These are phyloP conservation scores for Trichopria drosophilae DNA, from an alignment of 2,888 invertebrate species.

Conservation along the genomic window DNA sequence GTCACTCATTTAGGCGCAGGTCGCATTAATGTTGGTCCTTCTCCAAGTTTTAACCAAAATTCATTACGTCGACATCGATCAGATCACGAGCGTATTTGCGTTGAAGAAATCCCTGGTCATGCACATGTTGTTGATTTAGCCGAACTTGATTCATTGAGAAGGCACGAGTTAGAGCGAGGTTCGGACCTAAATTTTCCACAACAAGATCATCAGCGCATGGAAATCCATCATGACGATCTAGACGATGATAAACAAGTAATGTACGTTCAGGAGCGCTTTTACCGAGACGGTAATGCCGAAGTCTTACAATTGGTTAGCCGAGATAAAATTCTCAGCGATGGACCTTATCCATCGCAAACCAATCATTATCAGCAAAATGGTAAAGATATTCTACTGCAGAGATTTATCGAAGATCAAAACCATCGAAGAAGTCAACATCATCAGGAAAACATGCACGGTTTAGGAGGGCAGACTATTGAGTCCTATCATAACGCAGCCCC, in stretches of 20 bases:
- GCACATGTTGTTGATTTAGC: conserved; percentile 61
- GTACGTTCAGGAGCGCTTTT: conserved; percentile 61
- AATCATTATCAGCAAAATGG: conserved; percentile 73
- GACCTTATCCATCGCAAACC: conserved; percentile 60
- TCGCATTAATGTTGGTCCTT: conserved; percentile 22
- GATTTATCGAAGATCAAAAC: conserved; percentile 79
- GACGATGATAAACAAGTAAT: conserved; percentile 52
- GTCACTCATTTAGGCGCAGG: conserved; percentile 9
- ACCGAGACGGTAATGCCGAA: conserved; percentile 83
- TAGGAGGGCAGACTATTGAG: conserved; percentile 48
- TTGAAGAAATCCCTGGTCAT: conserved; percentile 66
- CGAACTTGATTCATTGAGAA: conserved; percentile 73
- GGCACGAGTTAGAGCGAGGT: conserved; percentile 78
- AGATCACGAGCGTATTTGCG: conserved; percentile 62
- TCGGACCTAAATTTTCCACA: conserved; percentile 63
- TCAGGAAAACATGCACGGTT: conserved; percentile 41
- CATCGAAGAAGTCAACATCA: conserved; percentile 44
- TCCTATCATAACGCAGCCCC: conserved; percentile 41
- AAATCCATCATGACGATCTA: conserved; percentile 37
- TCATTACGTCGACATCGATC: conserved; percentile 30
- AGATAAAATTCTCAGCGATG: too few relatives aligned
- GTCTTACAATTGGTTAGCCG: conserved; percentile 78
- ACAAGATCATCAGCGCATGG: conserved; percentile 40
- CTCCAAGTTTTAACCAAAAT: conserved; percentile 29
- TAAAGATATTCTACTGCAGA: conserved; percentile 80